Conservation (phyloP, 2,888 invertebrate genomes). For the Linnaemya tessellans region DNA sequence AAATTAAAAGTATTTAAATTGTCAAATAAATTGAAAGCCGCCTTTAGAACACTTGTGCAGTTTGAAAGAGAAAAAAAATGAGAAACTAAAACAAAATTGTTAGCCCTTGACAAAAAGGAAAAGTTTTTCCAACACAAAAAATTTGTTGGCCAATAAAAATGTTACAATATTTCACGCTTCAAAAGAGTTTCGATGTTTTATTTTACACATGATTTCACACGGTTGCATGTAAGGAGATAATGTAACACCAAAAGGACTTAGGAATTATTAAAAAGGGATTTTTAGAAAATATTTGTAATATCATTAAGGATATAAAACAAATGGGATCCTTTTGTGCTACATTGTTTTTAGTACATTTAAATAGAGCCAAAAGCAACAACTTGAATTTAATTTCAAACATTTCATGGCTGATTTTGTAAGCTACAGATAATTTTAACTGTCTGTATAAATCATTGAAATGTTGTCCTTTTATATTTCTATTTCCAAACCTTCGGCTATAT, state of each 20-base stretch:
- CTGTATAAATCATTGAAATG: neutral
- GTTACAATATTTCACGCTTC: constrained; percentile 12
- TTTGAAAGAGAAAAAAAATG: neutral
- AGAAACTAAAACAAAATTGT: constrained; percentile 7
- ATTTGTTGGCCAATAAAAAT: constrained; percentile 21
- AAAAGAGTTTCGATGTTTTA: neutral
- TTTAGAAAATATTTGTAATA: neutral
- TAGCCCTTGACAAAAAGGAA: constrained; percentile 11
- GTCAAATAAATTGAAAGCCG: constrained; percentile 60
- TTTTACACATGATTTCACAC: neutral
- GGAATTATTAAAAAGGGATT: neutral
- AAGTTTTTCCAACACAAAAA: neutral
- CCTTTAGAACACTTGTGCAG: constrained; percentile 2
- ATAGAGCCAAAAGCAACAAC: neutral
- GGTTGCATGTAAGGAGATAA: neutral
- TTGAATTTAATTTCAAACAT: neutral
- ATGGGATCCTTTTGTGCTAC: neutral
- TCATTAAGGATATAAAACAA: neutral
- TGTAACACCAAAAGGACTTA: neutral
- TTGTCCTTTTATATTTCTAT: neutral
- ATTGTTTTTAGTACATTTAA: neutral
- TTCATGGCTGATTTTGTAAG: neutral
- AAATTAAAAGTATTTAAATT: constrained; percentile 11
- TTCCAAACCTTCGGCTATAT: neutral
- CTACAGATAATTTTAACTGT: neutral